Percentiles rank a stretch among this genome's conserved stretches.
phyloP scores from a whole-genome alignment of 2,888 invertebrate species.

The Melipona beecheii region DNA sequence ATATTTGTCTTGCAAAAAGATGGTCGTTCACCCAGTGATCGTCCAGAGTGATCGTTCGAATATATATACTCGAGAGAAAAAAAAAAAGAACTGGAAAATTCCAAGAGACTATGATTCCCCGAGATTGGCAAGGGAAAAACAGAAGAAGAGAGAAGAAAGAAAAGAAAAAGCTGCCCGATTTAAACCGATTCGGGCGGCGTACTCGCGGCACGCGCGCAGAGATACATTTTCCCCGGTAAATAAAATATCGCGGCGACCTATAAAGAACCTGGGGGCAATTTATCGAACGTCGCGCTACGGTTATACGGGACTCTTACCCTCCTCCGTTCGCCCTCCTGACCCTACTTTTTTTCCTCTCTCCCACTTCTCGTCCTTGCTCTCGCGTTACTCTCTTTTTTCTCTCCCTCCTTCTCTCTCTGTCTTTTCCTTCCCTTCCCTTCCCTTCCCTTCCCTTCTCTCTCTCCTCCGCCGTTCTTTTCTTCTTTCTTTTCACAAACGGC shows the following conservation, averaged over 20 bases:
- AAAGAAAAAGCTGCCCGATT: not conserved
- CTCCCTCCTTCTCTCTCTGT: slow-evolving; percentile 1
- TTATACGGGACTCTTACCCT: slow-evolving; percentile 51
- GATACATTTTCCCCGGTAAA: slow-evolving; percentile 68
- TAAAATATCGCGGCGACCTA: slow-evolving; percentile 72
- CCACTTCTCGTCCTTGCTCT: not conserved
- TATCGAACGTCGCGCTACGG: slow-evolving; percentile 69
- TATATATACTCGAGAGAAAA: not conserved
- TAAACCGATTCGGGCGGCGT: slow-evolving; percentile 43
- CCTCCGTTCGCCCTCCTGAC: not conserved
- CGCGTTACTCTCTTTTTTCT: not conserved
- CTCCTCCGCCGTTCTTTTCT: not conserved
- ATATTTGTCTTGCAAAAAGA: too few relatives aligned
- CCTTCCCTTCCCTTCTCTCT: too few relatives aligned
- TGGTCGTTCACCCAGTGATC: too few relatives aligned
- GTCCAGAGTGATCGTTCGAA: not conserved
- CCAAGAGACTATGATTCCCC: slow-evolving; percentile 2
- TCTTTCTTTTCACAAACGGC: slow-evolving; percentile 8
- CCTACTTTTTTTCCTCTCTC: slow-evolving; percentile 22
- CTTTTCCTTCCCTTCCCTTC: not conserved
- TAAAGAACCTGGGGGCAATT: slow-evolving; percentile 70
- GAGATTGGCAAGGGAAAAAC: slow-evolving; percentile 12
- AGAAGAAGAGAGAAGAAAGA: too few relatives aligned
- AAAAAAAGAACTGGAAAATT: slow-evolving; percentile 10
- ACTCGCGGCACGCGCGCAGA: slow-evolving; percentile 42